Evolutionary conservation across 2,888 invertebrate species (phyloP).

Genomic region (Drosophila cracens): DNA sequence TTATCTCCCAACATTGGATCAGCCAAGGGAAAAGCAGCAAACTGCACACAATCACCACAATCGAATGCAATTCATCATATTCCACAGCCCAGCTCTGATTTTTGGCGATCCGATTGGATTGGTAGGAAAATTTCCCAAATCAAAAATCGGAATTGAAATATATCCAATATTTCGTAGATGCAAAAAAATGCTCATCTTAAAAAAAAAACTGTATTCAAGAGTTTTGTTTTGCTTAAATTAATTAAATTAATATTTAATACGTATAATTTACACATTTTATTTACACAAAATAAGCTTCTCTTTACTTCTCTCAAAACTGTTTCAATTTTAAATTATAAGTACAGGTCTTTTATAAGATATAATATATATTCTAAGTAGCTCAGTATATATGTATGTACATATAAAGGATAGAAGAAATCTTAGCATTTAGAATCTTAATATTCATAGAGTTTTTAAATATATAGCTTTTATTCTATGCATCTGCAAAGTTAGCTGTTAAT

Average conservation of each 20-base stretch:
- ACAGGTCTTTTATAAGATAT: neutral
- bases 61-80: neutral
- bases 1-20: constrained; percentile 13
- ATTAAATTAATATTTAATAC: neutral
- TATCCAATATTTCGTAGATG: neutral
- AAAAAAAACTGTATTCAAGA: too few species aligned
- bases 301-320: neutral
- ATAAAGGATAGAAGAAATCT: neutral
- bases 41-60: neutral
- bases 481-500: neutral
- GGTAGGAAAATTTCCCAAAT: too few species aligned
- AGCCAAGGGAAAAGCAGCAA: neutral
- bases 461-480: neutral
- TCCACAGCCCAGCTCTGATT: neutral
- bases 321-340: neutral
- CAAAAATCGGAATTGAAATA: neutral
- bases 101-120: neutral
- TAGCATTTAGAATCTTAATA: neutral
- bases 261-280: neutral
- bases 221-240: neutral
- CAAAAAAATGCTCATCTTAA: neutral
- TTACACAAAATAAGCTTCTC: neutral
- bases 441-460: too few species aligned
- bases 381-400: too few species aligned
- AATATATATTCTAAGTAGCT: neutral